Evolutionary conservation across 2,888 invertebrate species (phyloP), one percentile per base, ranked within the genome.

Genomic region (Trilocha varians): DNA sequence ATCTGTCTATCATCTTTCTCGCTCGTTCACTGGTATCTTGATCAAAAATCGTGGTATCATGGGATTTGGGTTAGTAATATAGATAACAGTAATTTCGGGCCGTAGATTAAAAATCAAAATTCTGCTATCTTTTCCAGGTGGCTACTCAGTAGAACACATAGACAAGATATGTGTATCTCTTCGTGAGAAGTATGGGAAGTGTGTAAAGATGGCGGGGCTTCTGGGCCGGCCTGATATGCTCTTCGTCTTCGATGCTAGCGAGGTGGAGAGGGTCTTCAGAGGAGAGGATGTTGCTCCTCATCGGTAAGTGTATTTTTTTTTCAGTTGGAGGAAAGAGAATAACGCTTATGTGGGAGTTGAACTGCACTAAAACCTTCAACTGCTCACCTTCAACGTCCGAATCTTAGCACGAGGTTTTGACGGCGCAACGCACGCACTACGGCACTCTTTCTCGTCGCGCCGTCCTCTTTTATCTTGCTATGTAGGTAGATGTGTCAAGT

Each of bases 201-300:
- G 92, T 38, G 92, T 92, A 3, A 91, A 91, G 64, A 77, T 92
- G 49, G 88, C 88, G 0, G 91, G 91, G 0, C 71, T 92, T 2
- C 66, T 92, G 1, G 92, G 92, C 2, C 75, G 92, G 43, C 92
- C 92, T 0, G 92, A 92, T 52, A 91, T 92, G 89, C 78, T 92
- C 32, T 92, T 92, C 57, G 78, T 92, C 0, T 92, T 91, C 58
- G 91, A 92, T 54, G 90, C 91, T 1, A 84, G 88, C 16, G 91
- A 91, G 58, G 91, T 92, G 11, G 91, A 92, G 58, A 80, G 88
- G 40, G 89, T 92, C 1, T 92, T 91, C 54, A 71, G 92, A 11
- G 87, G 88, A 16, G 92, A 92, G 66, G 92, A 92, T 50, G 73
- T 74, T 1, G 85, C 91, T 59, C 92, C 92, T 0, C 89, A 89